phyloP scores from a whole-genome alignment of 1,140 invertebrate genomes.

The Gryon sp. region DNA sequence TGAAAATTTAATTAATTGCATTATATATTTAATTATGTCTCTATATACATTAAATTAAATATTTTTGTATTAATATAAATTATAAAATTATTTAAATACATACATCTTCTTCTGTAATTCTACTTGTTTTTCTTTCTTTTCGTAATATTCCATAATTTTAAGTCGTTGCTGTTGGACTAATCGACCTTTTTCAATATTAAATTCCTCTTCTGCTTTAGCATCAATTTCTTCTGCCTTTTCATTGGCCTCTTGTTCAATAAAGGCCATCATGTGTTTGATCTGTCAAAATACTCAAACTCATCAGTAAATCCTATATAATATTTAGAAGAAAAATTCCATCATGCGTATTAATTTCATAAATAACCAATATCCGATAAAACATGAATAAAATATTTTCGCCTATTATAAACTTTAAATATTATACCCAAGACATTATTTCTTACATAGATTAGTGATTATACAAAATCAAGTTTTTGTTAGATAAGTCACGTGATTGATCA shows the following conservation, averaged over 20 bases:
- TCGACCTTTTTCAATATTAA: conserved; percentile 99
- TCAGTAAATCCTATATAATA: conserved; percentile 17
- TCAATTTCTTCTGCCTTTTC: conserved; percentile 99
- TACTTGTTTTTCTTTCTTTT: conserved; percentile 99
- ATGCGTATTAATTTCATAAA: not conserved
- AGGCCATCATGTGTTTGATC: conserved; percentile 99
- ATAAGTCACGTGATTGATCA: conserved; percentile 34
- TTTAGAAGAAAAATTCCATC: not conserved
- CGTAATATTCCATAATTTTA: conserved; percentile 99
- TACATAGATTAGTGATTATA: too few species aligned
- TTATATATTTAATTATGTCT: too few species aligned
- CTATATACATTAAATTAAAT: too few species aligned
- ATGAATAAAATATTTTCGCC: too few species aligned
- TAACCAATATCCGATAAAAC: not conserved
- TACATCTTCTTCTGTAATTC: conserved; percentile 99
- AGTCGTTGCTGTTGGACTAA: conserved; percentile 98
- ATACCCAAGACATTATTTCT: not conserved
- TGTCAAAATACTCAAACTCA: conserved; percentile 76
- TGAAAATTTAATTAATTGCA: too few species aligned
- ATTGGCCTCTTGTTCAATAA: conserved; percentile 99
- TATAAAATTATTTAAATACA: conserved; percentile 21
- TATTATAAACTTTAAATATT: too few species aligned
- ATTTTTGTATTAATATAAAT: not conserved
- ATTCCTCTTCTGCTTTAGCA: conserved; percentile 99
- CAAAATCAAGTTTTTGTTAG: not conserved